phyloP scores from a whole-genome alignment of 2,113 vertebrate genomes.

The Sinocyclocheilus anshuiensis region DNA sequence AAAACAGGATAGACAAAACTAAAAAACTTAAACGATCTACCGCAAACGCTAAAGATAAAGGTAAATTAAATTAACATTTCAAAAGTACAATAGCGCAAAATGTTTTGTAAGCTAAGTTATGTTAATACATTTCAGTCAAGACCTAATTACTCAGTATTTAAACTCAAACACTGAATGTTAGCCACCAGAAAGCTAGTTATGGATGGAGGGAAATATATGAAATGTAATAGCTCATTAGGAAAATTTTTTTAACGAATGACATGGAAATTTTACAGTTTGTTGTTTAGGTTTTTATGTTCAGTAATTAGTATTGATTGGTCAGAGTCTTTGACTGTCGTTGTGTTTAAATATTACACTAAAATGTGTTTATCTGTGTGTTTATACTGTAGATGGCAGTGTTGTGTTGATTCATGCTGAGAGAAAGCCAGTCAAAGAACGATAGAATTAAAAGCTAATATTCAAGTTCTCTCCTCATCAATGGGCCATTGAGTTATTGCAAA shows the following conservation, averaged over 20 bases:
- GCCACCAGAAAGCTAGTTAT: background rate
- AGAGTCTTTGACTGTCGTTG: background rate
- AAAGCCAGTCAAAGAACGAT: background rate
- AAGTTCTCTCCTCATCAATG: background rate
- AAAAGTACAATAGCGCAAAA: background rate
- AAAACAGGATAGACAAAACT: background rate
- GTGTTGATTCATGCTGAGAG: constrained; percentile 3
- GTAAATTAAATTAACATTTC: background rate
- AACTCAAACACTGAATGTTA: background rate
- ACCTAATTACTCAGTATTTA: background rate
- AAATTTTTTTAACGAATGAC: background rate
- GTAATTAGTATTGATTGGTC: background rate
- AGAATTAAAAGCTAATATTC: background rate
- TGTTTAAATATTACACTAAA: background rate
- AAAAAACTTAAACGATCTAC: background rate
- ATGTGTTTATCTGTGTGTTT: background rate
- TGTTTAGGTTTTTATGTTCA: background rate
- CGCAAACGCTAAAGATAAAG: background rate
- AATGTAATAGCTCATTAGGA: background rate
- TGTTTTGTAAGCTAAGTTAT: background rate
- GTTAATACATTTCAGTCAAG: background rate
- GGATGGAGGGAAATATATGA: background rate
- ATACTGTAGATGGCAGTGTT: constrained; percentile 33
- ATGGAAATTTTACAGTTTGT: background rate
- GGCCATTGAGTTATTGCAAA: background rate